Evolutionary conservation across 2,888 invertebrate genomes (phyloP), one percentile per base, ranked within the genome.

Genomic region (Byasa hedistus): DNA sequence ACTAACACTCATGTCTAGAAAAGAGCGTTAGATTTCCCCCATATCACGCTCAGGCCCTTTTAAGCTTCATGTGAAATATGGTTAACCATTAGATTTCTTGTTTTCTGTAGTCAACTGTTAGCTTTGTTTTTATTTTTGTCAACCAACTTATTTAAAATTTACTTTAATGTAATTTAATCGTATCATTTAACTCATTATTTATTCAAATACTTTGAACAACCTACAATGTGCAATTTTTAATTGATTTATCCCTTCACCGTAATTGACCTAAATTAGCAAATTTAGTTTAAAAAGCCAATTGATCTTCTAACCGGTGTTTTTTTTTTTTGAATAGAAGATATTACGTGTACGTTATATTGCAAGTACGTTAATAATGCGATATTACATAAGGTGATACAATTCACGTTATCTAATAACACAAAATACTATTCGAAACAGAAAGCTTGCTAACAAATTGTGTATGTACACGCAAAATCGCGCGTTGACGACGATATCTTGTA

Each of bases 391-490:
- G 21, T 52, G 5, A 1, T 52, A 21, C 21, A 52, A 52, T 52
- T 21, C 21, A 22, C 8, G 57, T 32, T 57, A 21, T 32, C 21
- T 57, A 24, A 57, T 57, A 27, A 19, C 7, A 56, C 19, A 27
- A 4, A 36, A 27, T 27, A 57, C 21, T n/a, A 57, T 19, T 21
- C 57, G 36, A 52, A 52, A 10, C 52, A 22, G 52, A 52, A 52
- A 52, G 52, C 52, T 52, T 52, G 21, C 5, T 21, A 22, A 52
- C 21, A 7, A 52, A 52, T 52, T 52, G 52, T 52, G 5, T 52
- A 73, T 55, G 59, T 56, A 48, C 23, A 59, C 22, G 52, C 52
- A n/a, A 52, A 52, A 52, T 52, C 52, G 21, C 8, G 52, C 52
- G 19, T 21, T 22, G 5, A n/a, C 22, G 1, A 21, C 52, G 48